phyloP scores from a whole-genome alignment of 2,797 vertebrate genomes.

The Alosa sapidissima region DNA sequence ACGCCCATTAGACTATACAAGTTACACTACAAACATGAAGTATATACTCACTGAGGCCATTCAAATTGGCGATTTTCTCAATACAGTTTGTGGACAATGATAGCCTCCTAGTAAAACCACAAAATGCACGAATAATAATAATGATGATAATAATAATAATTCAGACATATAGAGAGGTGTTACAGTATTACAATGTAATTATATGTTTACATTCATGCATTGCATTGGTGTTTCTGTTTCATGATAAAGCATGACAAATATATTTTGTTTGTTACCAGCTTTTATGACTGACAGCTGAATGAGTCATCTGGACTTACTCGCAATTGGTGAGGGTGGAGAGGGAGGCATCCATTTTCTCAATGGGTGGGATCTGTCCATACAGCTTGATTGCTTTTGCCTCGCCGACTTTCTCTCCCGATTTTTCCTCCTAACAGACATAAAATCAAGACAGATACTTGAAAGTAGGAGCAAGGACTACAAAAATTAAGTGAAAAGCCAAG shows the following conservation, averaged over 20 bases:
- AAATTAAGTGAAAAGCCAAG: not conserved
- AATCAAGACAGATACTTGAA: not conserved
- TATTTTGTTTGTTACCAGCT: not conserved
- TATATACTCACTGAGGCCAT: conserved; percentile 88
- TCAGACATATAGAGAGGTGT: not conserved
- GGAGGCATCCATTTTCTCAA: conserved; percentile 94
- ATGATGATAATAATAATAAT: too few relatives aligned
- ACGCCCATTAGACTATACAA: not conserved
- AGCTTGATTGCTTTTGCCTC: conserved; percentile 90
- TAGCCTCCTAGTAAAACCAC: conserved; percentile 81
- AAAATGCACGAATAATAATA: conserved; percentile 33
- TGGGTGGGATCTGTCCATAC: conserved; percentile 89
- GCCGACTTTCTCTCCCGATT: conserved; percentile 80
- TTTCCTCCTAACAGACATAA: conserved; percentile 82
- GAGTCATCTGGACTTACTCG: conserved; percentile 80
- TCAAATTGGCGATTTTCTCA: conserved; percentile 94
- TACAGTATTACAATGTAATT: not conserved
- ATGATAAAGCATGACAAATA: not conserved
- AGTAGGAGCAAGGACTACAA: not conserved
- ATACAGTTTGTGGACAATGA: conserved; percentile 98
- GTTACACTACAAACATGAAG: not conserved
- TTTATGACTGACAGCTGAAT: not conserved
- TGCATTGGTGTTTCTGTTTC: not conserved
- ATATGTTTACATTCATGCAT: not conserved
- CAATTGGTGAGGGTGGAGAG: conserved; percentile 85